These are phyloP conservation scores for Callochromis pleurospilus DNA, from an alignment of 2,113 vertebrate species.

Conservation along the genomic window DNA sequence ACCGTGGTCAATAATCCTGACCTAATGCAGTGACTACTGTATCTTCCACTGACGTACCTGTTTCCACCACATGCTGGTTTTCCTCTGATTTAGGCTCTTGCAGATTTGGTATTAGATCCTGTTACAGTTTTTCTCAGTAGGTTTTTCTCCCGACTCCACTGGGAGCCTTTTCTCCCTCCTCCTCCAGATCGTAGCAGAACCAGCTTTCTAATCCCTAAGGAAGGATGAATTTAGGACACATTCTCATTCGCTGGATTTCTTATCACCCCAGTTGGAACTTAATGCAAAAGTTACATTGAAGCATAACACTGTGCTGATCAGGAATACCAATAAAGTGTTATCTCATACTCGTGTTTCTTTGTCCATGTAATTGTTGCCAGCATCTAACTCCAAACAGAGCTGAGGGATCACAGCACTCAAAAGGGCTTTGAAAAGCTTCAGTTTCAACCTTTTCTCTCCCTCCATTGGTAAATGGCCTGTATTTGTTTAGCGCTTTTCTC, in stretches of 20 bases:
- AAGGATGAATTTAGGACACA: slow-evolving; percentile 45
- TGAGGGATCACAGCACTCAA: not conserved
- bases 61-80: not conserved
- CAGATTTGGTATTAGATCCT: not conserved
- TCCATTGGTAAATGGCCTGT: not conserved
- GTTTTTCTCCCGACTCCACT: not conserved
- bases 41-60: not conserved
- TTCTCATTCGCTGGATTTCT: slow-evolving; percentile 32
- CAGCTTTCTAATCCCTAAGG: slow-evolving; percentile 31
- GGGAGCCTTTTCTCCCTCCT: not conserved
- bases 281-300: slow-evolving; percentile 34
- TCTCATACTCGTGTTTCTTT: not conserved
- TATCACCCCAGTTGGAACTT: slow-evolving; percentile 25
- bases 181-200: not conserved
- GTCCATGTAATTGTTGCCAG: slow-evolving; percentile 18
- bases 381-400: not conserved
- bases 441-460: not conserved
- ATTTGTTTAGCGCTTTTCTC: not conserved
- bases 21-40: slow-evolving; percentile 1
- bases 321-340: slow-evolving; percentile 17
- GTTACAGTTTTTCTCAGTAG: not conserved
- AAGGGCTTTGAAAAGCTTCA: not conserved
- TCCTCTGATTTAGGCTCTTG: not conserved
- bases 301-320: not conserved
- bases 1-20: slow-evolving; percentile 30